Percentiles rank a stretch among this genome's conserved stretches.
Evolutionary conservation across 1,140 invertebrate species (phyloP).

Genomic region (Aphis gossypii): DNA sequence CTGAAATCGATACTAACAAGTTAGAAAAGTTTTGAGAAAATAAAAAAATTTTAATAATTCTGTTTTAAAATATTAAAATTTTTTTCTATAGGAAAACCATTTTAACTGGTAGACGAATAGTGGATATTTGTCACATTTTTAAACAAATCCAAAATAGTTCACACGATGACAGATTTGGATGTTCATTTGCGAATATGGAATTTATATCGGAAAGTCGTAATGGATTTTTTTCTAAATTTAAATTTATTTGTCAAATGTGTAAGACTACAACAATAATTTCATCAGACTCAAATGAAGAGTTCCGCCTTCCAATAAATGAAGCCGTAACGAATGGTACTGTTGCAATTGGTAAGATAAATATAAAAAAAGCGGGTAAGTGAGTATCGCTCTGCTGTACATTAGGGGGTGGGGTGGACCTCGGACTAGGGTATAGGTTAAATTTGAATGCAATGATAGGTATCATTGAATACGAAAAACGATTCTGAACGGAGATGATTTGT

Average conservation of each 20-base stretch:
- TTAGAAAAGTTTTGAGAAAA: too few relatives aligned
- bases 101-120: slow-evolving; percentile 20
- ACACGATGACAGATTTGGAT: not conserved
- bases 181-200: not conserved
- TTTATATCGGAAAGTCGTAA: not conserved
- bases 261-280: not conserved
- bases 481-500: too few relatives aligned
- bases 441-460: too few relatives aligned
- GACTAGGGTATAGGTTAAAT: too few relatives aligned
- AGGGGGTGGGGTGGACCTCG: too few relatives aligned
- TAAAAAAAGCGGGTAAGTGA: too few relatives aligned
- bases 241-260: slow-evolving; percentile 30
- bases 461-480: too few relatives aligned
- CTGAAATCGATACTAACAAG: too few relatives aligned
- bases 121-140: slow-evolving; percentile 6
- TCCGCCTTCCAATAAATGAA: not conserved
- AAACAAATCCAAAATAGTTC: slow-evolving; percentile 23
- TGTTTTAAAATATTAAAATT: too few relatives aligned
- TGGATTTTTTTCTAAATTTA: slow-evolving; percentile 8
- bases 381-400: too few relatives aligned
- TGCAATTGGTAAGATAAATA: slow-evolving; percentile 19
- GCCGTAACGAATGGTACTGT: not conserved
- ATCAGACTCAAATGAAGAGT: not conserved
- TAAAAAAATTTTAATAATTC: too few relatives aligned
- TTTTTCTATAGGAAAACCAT: too few relatives aligned